Percentiles rank a stretch among this genome's conserved stretches.
These are phyloP conservation scores for Neodiprion pinetum DNA, from an alignment of 1,140 invertebrate species.

Conservation along the genomic window DNA sequence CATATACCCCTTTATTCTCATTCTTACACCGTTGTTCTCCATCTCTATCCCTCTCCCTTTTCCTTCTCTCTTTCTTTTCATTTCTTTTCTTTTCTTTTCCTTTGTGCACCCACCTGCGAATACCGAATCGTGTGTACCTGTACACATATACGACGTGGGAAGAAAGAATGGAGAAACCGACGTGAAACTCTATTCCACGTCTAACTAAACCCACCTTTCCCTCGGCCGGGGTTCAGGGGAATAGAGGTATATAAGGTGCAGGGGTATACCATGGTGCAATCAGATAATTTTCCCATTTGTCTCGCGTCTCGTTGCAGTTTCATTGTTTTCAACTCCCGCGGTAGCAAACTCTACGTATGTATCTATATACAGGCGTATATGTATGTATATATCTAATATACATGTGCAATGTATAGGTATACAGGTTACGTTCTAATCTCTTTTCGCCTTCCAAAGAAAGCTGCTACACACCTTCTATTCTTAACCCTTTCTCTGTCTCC, in stretches of 20 bases:
- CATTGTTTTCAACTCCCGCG: background rate
- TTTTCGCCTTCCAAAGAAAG: too few relatives aligned
- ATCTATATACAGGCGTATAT: too few relatives aligned
- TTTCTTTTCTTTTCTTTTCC: background rate
- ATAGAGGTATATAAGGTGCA: conserved; percentile 22
- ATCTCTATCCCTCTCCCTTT: background rate
- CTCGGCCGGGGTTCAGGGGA: background rate
- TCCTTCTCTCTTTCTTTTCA: conserved; percentile 12
- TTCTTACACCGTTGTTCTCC: background rate
- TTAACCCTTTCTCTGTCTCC: too few relatives aligned
- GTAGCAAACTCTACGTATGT: too few relatives aligned
- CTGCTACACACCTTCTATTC: too few relatives aligned
- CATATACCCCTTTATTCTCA: background rate
- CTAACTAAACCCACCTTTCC: conserved; percentile 5
- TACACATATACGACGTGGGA: background rate
- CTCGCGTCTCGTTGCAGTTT: conserved; percentile 6
- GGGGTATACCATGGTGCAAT: conserved; percentile 5
- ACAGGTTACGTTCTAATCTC: too few relatives aligned
- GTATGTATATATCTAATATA: too few relatives aligned
- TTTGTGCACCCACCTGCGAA: background rate
- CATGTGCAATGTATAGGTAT: too few relatives aligned
- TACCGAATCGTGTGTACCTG: conserved; percentile 6
- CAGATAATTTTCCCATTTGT: conserved; percentile 4
- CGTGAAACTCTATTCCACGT: conserved; percentile 14
- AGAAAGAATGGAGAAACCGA: conserved; percentile 11